Evolutionary conservation across 2,888 invertebrate genomes (phyloP), one percentile per base, ranked within the genome.

Genomic region (Orthosia gracilis): DNA sequence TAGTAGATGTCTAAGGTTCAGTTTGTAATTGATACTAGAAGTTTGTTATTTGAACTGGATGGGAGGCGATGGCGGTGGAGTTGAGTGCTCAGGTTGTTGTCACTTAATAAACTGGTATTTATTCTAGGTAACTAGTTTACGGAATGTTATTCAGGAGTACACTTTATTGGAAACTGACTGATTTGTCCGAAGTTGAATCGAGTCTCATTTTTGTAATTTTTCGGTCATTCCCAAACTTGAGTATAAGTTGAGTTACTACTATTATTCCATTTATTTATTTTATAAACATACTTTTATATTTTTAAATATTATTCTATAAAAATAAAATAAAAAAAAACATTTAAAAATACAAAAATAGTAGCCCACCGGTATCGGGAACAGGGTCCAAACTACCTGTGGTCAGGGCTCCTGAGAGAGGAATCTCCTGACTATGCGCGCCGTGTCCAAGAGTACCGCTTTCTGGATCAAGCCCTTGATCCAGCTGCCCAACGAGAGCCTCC

Each of bases 21-120:
- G 55, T 64, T 76, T 18, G 65, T 69, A 76, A 76, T 82, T 76
- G 76, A 80, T 80, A 52, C 52, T 80, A 61, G 49, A 82, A 80
- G 55, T 71, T 80, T 71, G 83, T 59, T 70, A 57, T 69, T 83
- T 65, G 50, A 57, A 74, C 63, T 47, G 74, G 47, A 70, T 26
- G 15, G 40, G n/a, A n/a, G 47, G 40, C 23, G 65, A 26, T 21
- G 26, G 40, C 40, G 9, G 1, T 40, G 50, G 12, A 26, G 31
- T 31, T 50, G 58, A 66, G 73, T 72, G 59, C 49, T 52, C 47
- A n/a, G 40, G 45, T 71, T 68, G 40, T 67, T 62, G 54, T 58
- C 58, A 59, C 49, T 70, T 18, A 12, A 70, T 68, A 18, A 74
- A 67, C 21, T 67, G 47, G 15, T 64, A 54, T 77, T 79, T 70